Percentiles rank a stretch among this genome's conserved stretches.
Conservation (phyloP, 2,797 vertebrate genomes). For the Arrhamphus sclerolepis region DNA sequence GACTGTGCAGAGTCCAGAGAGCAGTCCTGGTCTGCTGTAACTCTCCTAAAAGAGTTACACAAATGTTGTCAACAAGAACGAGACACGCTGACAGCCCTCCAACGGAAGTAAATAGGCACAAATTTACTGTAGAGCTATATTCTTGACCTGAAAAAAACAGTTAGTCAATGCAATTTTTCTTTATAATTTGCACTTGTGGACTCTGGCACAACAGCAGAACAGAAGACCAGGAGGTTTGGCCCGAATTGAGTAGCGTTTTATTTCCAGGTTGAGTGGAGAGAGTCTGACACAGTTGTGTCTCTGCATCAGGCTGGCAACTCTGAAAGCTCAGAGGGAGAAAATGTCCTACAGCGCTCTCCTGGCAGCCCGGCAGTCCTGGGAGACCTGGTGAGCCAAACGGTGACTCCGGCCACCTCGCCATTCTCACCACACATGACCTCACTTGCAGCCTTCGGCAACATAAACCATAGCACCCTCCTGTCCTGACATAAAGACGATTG, state of each 20-base stretch:
- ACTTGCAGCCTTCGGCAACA: no score
- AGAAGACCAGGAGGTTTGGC: no score
- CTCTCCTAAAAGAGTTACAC: constrained; percentile 62
- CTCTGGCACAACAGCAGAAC: no score
- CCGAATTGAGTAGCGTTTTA: not conserved
- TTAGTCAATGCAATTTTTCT: not conserved
- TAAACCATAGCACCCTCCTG: no score
- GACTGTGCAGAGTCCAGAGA: constrained; percentile 18
- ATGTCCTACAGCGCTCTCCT: constrained; percentile 69
- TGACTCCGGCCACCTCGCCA: no score
- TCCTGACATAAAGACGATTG: no score
- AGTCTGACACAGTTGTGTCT: constrained; percentile 67
- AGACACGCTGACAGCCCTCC: constrained; percentile 51
- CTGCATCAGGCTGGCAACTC: constrained; percentile 66
- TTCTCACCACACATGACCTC: no score
- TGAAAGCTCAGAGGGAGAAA: constrained; percentile 75
- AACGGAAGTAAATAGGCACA: constrained; percentile 54
- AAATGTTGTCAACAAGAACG: constrained; percentile 59
- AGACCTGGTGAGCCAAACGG: constrained; percentile 71
- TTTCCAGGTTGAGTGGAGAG: constrained; percentile 54
- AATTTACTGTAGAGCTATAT: not conserved
- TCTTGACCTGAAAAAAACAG: not conserved
- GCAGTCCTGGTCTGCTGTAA: constrained; percentile 68
- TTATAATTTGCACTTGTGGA: no score
- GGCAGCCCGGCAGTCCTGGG: constrained; percentile 79